These are phyloP conservation scores for Crotophaga sulcirostris DNA, from an alignment of 2,113 vertebrate genomes.

Conservation along the genomic window DNA sequence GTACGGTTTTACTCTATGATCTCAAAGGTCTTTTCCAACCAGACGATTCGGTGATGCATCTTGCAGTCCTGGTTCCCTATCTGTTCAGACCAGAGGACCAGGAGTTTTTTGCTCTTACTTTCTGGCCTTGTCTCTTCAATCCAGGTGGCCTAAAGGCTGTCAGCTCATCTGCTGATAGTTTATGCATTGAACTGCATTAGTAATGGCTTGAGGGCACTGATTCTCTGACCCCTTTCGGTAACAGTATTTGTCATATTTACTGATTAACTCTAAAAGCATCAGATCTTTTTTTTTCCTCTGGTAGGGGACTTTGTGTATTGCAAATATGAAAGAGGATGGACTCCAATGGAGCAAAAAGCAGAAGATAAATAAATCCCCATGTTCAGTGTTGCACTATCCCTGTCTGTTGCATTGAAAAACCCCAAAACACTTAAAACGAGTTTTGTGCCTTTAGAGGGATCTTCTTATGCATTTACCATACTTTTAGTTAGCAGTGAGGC, in stretches of 20 bases:
- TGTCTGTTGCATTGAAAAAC: neutral
- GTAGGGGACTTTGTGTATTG: neutral
- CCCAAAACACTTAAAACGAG: rapidly evolving
- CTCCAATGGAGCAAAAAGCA: neutral
- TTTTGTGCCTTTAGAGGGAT: neutral
- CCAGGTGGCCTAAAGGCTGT: neutral
- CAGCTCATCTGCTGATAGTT: neutral
- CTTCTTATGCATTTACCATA: neutral
- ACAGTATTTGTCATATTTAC: neutral
- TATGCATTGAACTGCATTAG: neutral
- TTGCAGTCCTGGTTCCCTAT: neutral
- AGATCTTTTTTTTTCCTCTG: neutral
- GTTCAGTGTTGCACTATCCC: neutral
- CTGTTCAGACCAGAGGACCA: neutral
- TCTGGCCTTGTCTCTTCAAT: neutral
- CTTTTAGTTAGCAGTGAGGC: neutral
- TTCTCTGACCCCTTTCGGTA: neutral
- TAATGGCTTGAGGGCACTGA: neutral
- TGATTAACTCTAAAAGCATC: neutral
- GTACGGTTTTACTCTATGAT: no score
- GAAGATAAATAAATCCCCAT: neutral
- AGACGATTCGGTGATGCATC: neutral
- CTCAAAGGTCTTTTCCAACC: no score
- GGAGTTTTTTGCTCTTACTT: neutral
- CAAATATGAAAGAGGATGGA: neutral